Evolutionary conservation across 2,797 vertebrate genomes (phyloP).

Genomic region (Emydoidea blandingii): DNA sequence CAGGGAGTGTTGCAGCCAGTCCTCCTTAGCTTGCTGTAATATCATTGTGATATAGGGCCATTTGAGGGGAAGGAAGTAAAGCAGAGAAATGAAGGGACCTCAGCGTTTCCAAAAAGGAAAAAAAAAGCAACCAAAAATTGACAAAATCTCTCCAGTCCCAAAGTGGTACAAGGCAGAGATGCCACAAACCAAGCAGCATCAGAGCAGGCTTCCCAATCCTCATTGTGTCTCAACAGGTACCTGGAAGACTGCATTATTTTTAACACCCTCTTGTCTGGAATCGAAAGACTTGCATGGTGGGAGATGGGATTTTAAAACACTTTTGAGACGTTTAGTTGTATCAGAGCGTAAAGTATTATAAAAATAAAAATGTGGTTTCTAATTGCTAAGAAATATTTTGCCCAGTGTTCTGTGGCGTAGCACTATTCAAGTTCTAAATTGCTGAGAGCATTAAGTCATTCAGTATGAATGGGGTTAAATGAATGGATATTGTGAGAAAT

Average conservation of each 20-base stretch:
- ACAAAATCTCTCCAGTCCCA: not conserved
- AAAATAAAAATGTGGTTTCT: not conserved
- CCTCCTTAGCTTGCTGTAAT: not conserved
- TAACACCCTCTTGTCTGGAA: not conserved
- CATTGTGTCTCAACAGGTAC: not conserved
- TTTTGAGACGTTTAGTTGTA: not conserved
- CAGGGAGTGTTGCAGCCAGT: not conserved
- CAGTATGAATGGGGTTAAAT: not conserved
- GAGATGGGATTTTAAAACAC: not conserved
- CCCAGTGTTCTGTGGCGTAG: not conserved
- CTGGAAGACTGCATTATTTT: not conserved
- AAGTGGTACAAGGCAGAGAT: not conserved
- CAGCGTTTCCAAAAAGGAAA: not conserved
- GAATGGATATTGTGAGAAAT: not conserved
- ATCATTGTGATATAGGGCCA: not conserved
- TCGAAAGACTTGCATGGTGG: not conserved
- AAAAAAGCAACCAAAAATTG: not conserved
- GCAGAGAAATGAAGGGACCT: not conserved
- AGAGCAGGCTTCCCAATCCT: not conserved
- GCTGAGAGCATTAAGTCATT: not conserved
- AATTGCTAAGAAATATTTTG: not conserved
- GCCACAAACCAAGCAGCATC: not conserved
- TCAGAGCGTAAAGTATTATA: not conserved
- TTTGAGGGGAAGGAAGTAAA: not conserved
- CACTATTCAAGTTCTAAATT: not conserved